Evolutionary conservation across 2,888 invertebrate genomes (phyloP).

Genomic region (Falcaria lacertinaria): DNA sequence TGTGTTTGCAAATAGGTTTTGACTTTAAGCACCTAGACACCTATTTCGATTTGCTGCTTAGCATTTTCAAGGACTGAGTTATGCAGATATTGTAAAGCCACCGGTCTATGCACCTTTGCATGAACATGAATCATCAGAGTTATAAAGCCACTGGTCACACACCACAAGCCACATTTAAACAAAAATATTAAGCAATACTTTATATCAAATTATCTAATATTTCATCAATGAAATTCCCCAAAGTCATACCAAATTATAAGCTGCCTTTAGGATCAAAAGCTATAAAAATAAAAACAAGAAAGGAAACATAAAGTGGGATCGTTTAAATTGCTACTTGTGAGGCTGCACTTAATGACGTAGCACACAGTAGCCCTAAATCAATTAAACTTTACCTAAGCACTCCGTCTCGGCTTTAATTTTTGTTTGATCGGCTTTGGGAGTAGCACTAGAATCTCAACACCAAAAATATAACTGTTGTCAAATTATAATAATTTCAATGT

Average conservation of each 20-base stretch:
- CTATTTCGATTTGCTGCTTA: background rate
- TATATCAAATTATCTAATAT: too few species aligned
- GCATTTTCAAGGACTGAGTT: background rate
- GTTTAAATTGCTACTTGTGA: conserved; percentile 39
- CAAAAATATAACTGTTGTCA: too few species aligned
- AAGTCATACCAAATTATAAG: too few species aligned
- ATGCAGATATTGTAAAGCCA: background rate
- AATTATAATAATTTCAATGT: too few species aligned
- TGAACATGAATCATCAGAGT: too few species aligned
- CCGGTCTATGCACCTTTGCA: background rate
- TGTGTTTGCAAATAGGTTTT: conserved; percentile 9
- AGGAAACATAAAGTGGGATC: conserved; percentile 35
- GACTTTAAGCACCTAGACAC: conserved; percentile 6
- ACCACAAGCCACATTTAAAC: too few species aligned
- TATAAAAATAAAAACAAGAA: too few species aligned
- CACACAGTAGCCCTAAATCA: conserved; percentile 33
- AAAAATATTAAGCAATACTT: too few species aligned
- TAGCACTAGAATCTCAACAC: background rate
- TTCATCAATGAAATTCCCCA: too few species aligned
- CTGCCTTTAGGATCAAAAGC: too few species aligned
- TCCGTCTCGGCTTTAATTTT: too few species aligned
- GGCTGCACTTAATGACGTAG: conserved; percentile 37
- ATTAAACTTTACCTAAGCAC: conserved; percentile 14
- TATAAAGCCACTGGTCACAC: too few species aligned
- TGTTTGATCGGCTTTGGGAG: background rate